Conservation (phyloP, 2,797 vertebrate genomes). For the Meriones psammophilus region DNA sequence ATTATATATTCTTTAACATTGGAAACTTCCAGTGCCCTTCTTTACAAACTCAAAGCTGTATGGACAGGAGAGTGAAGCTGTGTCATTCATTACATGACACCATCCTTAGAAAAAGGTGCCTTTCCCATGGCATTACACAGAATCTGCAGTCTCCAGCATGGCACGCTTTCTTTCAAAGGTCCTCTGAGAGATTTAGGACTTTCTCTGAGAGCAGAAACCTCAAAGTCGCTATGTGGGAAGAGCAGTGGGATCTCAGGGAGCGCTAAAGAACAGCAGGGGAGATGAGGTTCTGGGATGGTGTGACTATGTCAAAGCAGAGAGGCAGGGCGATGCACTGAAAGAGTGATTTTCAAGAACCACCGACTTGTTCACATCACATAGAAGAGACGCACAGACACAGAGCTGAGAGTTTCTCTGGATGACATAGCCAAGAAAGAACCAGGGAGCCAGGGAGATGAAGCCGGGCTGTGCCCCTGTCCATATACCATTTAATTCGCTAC, state of each 20-base stretch:
- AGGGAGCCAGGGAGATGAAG: not conserved
- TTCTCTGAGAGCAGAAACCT: not conserved
- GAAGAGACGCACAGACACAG: not conserved
- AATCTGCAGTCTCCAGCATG: not conserved
- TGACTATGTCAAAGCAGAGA: not conserved
- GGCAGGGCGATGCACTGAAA: not conserved
- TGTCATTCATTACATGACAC: not conserved
- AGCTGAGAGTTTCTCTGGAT: not conserved
- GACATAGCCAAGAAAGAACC: not conserved
- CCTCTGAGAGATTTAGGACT: not conserved
- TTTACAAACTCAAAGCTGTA: not conserved
- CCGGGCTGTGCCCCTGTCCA: not conserved
- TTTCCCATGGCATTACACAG: not conserved
- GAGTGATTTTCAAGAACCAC: not conserved
- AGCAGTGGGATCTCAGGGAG: not conserved
- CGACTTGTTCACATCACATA: not conserved
- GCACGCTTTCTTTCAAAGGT: not conserved
- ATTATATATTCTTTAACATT: not conserved
- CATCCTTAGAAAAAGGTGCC: not conserved
- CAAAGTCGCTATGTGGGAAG: rapidly evolving
- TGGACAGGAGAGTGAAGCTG: not conserved
- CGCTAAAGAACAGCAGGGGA: not conserved
- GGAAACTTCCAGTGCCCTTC: not conserved
- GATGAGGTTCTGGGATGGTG: not conserved
- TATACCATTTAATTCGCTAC: not conserved